Evolutionary conservation across 2,888 invertebrate species (phyloP), one percentile per base, ranked within the genome.

Genomic region (Heliconius charithonia): DNA sequence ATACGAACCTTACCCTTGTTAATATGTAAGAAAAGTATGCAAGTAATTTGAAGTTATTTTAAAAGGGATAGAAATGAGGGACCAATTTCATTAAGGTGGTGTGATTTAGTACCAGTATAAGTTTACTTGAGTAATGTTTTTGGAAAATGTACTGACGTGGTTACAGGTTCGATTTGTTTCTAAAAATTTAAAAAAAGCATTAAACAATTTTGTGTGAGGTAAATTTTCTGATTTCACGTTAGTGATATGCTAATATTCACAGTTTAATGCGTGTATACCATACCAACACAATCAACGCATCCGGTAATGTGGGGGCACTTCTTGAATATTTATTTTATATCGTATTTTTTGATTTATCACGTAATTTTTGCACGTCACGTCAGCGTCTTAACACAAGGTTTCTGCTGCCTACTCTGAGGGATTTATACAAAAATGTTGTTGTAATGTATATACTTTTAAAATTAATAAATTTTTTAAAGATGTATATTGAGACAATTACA

Each of bases 11-110:
- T 74, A 76, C 70, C 70, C 78, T 65, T 69, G 71, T 75, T 81
- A 72, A 79, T 79, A 79, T 76, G 76, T 66, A 59, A 76, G 74
- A 76, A 73, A 79, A 79, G 76, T 56, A 80, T 71, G 65, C 70
- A 71, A 66, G 79, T 74, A 63, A 74, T 63, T 74, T 29, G 22
- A 65, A 65, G 74, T 74, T 63, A 74, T 62, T 74, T 74, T 74
- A 74, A 45, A 63, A 29, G 62, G 45, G 41, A 65, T 65, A 41
- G 63, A 45, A 74, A 22, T 29, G 45, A 25, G 41, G 45, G 45
- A 45, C 63, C 63, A 27, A 74, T 74, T 65, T 74, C 63, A 74
- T 74, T 74, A 74, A 74, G 59, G n/a, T 59, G 16, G 32, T 72
- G 59, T 59, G 72, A 72, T 59, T 72, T 72, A 59, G 72, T 56